phyloP scores from a whole-genome alignment of 64 coral and sea anemone species.

The Dendrophyllia cribrosa region DNA sequence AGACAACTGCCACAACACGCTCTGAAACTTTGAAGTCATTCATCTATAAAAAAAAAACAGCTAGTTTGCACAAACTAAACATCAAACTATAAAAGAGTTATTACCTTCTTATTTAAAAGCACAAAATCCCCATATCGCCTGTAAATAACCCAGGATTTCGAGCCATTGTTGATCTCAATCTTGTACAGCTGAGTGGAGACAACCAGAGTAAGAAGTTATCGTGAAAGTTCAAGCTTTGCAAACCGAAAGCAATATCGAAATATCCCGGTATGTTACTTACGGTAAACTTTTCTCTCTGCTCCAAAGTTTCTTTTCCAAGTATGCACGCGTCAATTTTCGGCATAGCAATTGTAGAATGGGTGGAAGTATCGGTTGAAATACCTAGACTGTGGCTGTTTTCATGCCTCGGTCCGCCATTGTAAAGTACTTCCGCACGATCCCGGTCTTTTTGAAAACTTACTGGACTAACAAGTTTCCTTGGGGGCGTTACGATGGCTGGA shows the following conservation, averaged over 20 bases:
- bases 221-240: neutral
- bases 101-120: conserved; percentile 98
- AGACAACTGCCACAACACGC: too few species aligned
- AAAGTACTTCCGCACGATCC: neutral
- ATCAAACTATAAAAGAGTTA: neutral
- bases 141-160: conserved; percentile 89
- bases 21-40: neutral
- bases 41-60: neutral
- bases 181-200: conserved; percentile 82
- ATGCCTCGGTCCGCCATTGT: neutral
- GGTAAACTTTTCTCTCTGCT: conserved; percentile 91
- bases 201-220: neutral
- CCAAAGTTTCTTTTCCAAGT: conserved; percentile 81
- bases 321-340: conserved; percentile 85
- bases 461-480: conserved; percentile 1
- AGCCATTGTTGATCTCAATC: conserved; percentile 87
- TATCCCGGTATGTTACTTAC: conserved; percentile 37
- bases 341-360: neutral
- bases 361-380: neutral
- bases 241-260: conserved; percentile 6
- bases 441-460: neutral
- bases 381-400: neutral
- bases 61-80: neutral
- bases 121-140: conserved; percentile 94
- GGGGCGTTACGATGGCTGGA: neutral